Conservation (phyloP, 2,797 vertebrate genomes). For the Mormyrops attenuatus region DNA sequence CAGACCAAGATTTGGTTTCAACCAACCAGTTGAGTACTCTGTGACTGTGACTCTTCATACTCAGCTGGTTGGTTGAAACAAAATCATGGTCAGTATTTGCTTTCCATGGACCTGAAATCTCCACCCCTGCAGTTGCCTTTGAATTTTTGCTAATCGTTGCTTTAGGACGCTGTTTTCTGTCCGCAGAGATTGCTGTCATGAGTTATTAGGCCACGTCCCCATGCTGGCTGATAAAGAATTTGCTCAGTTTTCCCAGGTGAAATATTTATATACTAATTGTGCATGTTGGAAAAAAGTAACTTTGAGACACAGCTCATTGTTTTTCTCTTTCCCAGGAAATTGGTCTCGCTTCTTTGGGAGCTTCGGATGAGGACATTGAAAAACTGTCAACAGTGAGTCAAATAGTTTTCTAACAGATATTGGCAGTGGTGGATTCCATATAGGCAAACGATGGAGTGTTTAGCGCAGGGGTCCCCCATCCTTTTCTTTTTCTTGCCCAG, state of each 20-base stretch:
- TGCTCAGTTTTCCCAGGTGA: slow-evolving; percentile 76
- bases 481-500: background rate
- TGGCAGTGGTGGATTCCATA: background rate
- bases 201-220: slow-evolving; percentile 72
- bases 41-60: background rate
- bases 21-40: background rate
- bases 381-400: slow-evolving; percentile 75
- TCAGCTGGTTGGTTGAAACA: background rate
- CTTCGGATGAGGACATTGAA: slow-evolving; percentile 76
- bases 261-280: background rate
- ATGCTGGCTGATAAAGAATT: slow-evolving; percentile 78
- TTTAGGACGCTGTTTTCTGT: background rate
- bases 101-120: background rate
- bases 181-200: slow-evolving; percentile 76
- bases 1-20: background rate
- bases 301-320: background rate
- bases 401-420: background rate
- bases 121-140: background rate
- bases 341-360: slow-evolving; percentile 75
- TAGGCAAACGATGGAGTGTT: background rate
- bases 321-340: slow-evolving; percentile 62
- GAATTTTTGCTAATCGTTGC: background rate
- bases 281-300: background rate
- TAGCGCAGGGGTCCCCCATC: too few species aligned
- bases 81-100: background rate